Evolutionary conservation across 2,797 vertebrate genomes (phyloP).

Genomic region (Taeniopygia guttata): DNA sequence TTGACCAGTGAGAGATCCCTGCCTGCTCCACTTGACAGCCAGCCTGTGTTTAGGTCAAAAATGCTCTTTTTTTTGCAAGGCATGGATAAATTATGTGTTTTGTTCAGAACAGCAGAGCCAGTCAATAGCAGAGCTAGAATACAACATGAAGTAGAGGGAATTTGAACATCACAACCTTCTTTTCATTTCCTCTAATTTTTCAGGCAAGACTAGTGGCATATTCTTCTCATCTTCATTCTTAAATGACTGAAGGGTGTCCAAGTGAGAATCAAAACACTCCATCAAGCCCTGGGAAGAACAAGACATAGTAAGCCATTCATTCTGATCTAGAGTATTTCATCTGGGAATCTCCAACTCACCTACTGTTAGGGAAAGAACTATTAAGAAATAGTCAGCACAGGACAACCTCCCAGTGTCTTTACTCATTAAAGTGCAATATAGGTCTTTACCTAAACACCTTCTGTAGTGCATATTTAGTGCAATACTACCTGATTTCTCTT

Average conservation of each 20-base stretch:
- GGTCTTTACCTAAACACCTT: neutral
- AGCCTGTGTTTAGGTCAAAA: neutral
- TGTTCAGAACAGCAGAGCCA: neutral
- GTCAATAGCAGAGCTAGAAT: neutral
- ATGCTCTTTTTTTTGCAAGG: neutral
- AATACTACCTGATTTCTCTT: neutral
- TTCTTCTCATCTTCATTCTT: conserved; percentile 83
- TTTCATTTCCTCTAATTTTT: conserved; percentile 90
- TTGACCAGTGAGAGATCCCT: neutral
- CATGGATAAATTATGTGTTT: neutral
- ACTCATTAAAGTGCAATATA: neutral
- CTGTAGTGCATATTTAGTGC: neutral
- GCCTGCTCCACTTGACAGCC: neutral
- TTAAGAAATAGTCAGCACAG: neutral
- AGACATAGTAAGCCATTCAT: neutral
- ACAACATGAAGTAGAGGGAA: neutral
- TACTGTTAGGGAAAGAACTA: neutral
- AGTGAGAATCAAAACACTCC: conserved; percentile 80
- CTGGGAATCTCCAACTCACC: neutral
- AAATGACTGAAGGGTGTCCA: conserved; percentile 82
- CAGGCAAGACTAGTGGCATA: conserved; percentile 79
- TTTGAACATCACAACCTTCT: conserved; percentile 77
- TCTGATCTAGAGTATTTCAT: neutral
- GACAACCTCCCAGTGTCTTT: neutral
- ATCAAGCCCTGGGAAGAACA: conserved; percentile 80